Percentiles rank a stretch among this genome's conserved stretches.
Conservation (phyloP, 2,797 vertebrate genomes). For the Melanotaenia parkinsoni region DNA sequence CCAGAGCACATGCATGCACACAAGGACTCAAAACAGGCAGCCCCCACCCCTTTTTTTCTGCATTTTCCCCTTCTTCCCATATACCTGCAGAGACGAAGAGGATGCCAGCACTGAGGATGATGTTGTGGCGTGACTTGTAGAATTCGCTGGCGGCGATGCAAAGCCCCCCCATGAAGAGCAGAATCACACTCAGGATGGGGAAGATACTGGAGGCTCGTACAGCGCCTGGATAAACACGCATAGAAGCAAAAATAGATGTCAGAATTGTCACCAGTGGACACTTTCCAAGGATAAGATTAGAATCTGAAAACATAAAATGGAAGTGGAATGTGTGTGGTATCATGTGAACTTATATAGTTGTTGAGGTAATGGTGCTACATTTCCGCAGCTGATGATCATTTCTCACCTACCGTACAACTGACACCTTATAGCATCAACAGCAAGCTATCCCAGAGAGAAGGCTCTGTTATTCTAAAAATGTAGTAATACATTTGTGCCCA, state of each 20-base stretch:
- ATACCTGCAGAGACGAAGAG: constrained; percentile 98
- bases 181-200: constrained; percentile 96
- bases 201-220: constrained; percentile 97
- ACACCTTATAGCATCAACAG: background rate
- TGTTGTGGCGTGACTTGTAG: constrained; percentile 98
- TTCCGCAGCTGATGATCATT: background rate
- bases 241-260: constrained; percentile 4
- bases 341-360: background rate
- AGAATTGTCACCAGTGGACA: constrained; percentile 1
- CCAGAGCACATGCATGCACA: constrained; percentile 27
- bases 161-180: constrained; percentile 97
- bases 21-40: constrained; percentile 2
- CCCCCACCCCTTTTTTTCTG: too few relatives aligned
- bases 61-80: background rate
- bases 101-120: constrained; percentile 97
- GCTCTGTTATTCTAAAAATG: background rate
- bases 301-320: background rate
- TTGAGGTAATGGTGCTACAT: background rate
- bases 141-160: constrained; percentile 98
- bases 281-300: background rate
- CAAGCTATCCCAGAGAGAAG: background rate
- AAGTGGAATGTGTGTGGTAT: background rate
- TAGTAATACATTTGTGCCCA: background rate
- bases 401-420: background rate
- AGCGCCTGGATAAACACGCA: constrained; percentile 84